phyloP scores from a whole-genome alignment of 2,797 vertebrate species.

The Crossoptilon crossoptilon region DNA sequence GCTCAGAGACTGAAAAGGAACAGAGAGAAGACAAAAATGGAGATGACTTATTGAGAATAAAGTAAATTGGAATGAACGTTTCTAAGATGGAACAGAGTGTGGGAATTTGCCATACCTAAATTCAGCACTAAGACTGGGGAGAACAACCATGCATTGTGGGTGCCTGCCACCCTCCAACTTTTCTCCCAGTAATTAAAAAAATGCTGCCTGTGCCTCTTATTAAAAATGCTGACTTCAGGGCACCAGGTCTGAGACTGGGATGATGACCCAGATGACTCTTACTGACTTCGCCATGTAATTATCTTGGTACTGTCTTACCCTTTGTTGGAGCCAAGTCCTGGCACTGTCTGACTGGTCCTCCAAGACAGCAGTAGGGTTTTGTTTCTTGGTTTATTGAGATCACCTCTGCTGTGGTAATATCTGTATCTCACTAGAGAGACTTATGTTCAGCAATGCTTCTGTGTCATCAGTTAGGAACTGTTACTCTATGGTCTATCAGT shows the following conservation, averaged over 20 bases:
- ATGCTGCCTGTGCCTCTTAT: neutral
- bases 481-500: neutral
- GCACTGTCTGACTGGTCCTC: neutral
- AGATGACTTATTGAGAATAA: neutral
- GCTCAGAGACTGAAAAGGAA: neutral
- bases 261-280: neutral
- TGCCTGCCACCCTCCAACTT: neutral
- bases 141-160: neutral
- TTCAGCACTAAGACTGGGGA: neutral
- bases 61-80: neutral
- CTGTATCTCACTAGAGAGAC: neutral
- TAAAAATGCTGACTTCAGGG: neutral
- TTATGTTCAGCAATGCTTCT: neutral
- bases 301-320: neutral
- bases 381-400: neutral
- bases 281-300: neutral
- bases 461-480: neutral
- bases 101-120: neutral
- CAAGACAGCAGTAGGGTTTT: accelerated
- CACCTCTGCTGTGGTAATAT: accelerated
- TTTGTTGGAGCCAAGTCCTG: neutral
- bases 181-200: neutral
- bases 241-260: neutral
- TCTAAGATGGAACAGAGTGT: neutral
- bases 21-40: neutral